Evolutionary conservation across 2,888 invertebrate genomes (phyloP).

Genomic region (Brachypalpus laphriformis): DNA sequence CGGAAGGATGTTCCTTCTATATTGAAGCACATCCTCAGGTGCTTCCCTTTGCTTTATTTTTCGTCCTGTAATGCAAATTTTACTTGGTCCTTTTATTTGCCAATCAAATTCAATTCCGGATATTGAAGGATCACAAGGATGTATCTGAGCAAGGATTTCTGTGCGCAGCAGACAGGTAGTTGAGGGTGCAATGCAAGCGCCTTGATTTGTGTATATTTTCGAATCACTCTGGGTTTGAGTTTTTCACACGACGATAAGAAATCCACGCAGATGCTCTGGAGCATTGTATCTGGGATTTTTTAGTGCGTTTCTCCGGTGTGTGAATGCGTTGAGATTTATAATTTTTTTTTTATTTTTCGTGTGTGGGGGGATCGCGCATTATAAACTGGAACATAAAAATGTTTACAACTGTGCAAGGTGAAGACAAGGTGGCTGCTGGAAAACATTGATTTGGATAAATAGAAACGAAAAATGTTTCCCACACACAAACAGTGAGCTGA

Average conservation of each 20-base stretch:
- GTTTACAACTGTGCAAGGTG: conserved; percentile 67
- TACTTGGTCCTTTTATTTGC: conserved; percentile 25
- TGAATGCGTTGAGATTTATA: conserved; percentile 30
- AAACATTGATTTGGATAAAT: conserved; percentile 53
- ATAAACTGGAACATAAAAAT: conserved; percentile 54
- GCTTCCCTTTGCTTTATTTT: conserved; percentile 29
- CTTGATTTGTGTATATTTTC: conserved; percentile 28
- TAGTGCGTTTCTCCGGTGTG: conserved; percentile 39
- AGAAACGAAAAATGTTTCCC: conserved; percentile 50
- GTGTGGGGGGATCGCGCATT: conserved; percentile 54
- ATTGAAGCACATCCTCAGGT: conserved; percentile 65
- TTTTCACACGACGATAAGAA: conserved; percentile 72
- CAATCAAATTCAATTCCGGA: conserved; percentile 71
- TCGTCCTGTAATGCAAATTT: conserved; percentile 66
- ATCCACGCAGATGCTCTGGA: conserved; percentile 66
- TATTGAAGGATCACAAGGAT: conserved; percentile 60
- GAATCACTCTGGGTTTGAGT: conserved; percentile 36
- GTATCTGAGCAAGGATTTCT: conserved; percentile 14
- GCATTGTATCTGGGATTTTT: conserved; percentile 37
- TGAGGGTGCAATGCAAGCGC: conserved; percentile 65
- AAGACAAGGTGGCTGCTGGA: conserved; percentile 45
- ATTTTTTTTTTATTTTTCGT: conserved; percentile 3
- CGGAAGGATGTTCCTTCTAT: conserved; percentile 66
- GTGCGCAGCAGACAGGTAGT: conserved; percentile 50
- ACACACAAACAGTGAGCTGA: conserved; percentile 26